Percentiles rank a stretch among this genome's conserved stretches.
Evolutionary conservation across 2,888 invertebrate genomes (phyloP).

Genomic region (Apamea crenata): DNA sequence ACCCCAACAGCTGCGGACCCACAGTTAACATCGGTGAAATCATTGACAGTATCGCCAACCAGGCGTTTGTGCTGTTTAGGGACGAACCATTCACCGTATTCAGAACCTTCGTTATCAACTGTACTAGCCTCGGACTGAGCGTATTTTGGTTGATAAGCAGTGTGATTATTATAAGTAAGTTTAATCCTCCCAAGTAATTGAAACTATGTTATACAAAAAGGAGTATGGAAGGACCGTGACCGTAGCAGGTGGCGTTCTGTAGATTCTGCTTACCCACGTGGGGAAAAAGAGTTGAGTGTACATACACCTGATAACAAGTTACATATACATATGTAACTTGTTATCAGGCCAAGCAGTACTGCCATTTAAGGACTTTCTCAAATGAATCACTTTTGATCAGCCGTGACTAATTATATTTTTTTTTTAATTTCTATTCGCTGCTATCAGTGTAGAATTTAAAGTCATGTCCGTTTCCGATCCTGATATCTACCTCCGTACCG

Average conservation of each 20-base stretch:
- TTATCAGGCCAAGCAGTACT: neutral
- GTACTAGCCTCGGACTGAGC: slow-evolving; percentile 73
- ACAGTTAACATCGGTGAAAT: slow-evolving; percentile 79
- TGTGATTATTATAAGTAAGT: slow-evolving; percentile 80
- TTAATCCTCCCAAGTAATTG: neutral
- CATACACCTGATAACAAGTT: no score
- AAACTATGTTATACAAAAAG: neutral
- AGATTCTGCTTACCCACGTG: no score
- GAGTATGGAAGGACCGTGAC: neutral
- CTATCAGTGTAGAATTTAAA: neutral
- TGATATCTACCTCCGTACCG: neutral
- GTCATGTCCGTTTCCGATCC: neutral
- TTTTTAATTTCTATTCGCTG: neutral
- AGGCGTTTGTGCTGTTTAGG: slow-evolving; percentile 79
- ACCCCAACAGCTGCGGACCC: slow-evolving; percentile 76
- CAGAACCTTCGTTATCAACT: slow-evolving; percentile 80
- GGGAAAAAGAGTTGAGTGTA: neutral
- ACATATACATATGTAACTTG: no score
- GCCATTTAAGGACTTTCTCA: neutral
- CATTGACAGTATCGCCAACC: slow-evolving; percentile 77
- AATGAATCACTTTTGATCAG: neutral
- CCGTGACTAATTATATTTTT: neutral
- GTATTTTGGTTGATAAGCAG: slow-evolving; percentile 79
- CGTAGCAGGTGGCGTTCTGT: no score
- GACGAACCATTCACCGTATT: slow-evolving; percentile 76